A percentile compares a stretch with the other conserved stretches of the same genome.
These are phyloP conservation scores for Kuschelorhynchus macadamiae DNA, from an alignment of 2,888 invertebrate genomes.

Conservation along the genomic window DNA sequence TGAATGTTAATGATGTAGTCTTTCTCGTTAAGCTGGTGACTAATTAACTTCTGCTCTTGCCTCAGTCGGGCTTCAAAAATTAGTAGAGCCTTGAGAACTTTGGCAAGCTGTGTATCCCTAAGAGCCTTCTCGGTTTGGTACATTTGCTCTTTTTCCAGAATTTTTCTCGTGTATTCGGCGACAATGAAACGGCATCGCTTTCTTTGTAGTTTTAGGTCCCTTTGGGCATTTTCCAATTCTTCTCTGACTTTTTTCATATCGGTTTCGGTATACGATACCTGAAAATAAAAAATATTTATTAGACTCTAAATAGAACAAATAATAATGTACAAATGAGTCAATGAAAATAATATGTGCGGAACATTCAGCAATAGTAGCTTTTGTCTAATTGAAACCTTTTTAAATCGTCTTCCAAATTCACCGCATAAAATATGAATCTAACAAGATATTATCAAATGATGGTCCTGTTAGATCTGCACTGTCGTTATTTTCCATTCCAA, in stretches of 20 bases:
- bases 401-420: too few species aligned
- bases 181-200: conserved; percentile 79
- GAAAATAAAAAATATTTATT: conserved; percentile 69
- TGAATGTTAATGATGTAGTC: conserved; percentile 81
- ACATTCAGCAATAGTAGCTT: too few species aligned
- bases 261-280: conserved; percentile 77
- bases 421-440: too few species aligned
- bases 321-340: not conserved
- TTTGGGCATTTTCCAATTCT: conserved; percentile 78
- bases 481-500: too few species aligned
- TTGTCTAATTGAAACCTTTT: too few species aligned
- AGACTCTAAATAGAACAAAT: not conserved
- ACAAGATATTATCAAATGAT: too few species aligned
- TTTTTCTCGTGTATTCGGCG: conserved; percentile 74
- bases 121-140: conserved; percentile 75
- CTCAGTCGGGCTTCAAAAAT: conserved; percentile 80
- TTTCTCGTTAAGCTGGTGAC: conserved; percentile 78
- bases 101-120: conserved; percentile 79
- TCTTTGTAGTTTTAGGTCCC: conserved; percentile 76
- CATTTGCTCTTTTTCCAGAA: conserved; percentile 74
- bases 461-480: too few species aligned
- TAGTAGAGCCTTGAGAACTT: conserved; percentile 79
- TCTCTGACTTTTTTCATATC: conserved; percentile 73
- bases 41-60: conserved; percentile 81
- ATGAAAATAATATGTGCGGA: too few species aligned